Evolutionary conservation across 2,888 invertebrate genomes (phyloP).

Genomic region (Hermaeophaga mercurialis): DNA sequence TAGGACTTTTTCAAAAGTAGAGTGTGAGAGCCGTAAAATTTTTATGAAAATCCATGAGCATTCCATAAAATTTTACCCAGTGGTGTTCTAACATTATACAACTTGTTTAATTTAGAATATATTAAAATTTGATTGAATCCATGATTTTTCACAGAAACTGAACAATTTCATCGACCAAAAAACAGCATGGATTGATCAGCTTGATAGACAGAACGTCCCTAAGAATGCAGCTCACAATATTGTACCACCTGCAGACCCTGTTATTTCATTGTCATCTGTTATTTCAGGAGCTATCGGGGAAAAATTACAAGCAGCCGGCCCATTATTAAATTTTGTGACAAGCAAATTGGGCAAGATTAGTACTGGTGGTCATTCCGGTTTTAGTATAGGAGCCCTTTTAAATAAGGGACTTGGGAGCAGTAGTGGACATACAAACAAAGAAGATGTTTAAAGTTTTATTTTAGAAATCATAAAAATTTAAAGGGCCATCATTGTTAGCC

Average conservation of each 20-base stretch:
- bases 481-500: no score
- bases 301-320: conserved; percentile 62
- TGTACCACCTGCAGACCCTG: conserved; percentile 62
- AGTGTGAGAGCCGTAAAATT: no score
- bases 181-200: conserved; percentile 70
- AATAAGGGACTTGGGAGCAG: conserved; percentile 50
- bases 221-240: conserved; percentile 79
- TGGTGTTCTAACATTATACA: no score
- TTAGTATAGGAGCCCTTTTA: conserved; percentile 62
- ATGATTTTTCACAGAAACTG: conserved; percentile 84
- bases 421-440: conserved; percentile 14
- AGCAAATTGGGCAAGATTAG: conserved; percentile 67
- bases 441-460: conserved; percentile 8
- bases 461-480: no score
- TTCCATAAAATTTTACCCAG: no score
- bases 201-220: conserved; percentile 75
- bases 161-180: conserved; percentile 82
- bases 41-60: no score
- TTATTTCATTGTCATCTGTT: conserved; percentile 65
- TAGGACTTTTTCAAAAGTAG: no score
- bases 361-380: conserved; percentile 59
- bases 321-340: conserved; percentile 68
- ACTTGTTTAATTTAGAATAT: no score
- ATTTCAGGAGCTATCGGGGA: conserved; percentile 74
- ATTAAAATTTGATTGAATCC: no score